These are phyloP conservation scores for Zosterops japonicus DNA, from an alignment of 2,113 vertebrate genomes.

Conservation along the genomic window DNA sequence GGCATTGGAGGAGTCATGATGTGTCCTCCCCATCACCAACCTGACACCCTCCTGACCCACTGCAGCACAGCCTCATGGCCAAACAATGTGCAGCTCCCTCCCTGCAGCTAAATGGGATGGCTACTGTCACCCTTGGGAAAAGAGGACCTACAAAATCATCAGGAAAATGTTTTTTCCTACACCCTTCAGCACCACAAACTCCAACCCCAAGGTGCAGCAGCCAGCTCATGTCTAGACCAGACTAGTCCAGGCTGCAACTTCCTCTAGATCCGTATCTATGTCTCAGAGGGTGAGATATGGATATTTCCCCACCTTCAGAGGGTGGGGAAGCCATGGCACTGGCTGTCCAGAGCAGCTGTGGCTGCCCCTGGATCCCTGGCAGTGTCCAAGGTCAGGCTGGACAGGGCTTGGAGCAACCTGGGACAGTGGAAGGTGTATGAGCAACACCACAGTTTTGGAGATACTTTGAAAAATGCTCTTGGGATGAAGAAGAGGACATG, in stretches of 20 bases:
- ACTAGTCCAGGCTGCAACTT: background rate
- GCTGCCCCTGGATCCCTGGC: background rate
- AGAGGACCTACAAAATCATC: background rate
- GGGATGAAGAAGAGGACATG: background rate
- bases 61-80: accelerated
- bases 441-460: background rate
- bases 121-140: background rate
- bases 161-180: background rate
- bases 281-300: too few species aligned
- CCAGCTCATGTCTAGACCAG: background rate
- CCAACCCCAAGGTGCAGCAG: background rate
- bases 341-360: background rate
- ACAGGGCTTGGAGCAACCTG: accelerated
- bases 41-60: background rate
- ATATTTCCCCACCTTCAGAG: background rate
- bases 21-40: too few species aligned
- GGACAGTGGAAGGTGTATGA: background rate
- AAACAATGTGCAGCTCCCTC: background rate
- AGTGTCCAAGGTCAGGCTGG: accelerated
- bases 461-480: background rate
- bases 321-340: background rate
- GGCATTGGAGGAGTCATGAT: background rate
- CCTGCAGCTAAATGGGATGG: background rate
- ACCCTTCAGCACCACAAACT: background rate
- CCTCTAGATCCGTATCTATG: background rate